Evolutionary conservation across 1,140 invertebrate species (phyloP), one percentile per base, ranked within the genome.

Genomic region (Zaprionus kolodkinae): DNA sequence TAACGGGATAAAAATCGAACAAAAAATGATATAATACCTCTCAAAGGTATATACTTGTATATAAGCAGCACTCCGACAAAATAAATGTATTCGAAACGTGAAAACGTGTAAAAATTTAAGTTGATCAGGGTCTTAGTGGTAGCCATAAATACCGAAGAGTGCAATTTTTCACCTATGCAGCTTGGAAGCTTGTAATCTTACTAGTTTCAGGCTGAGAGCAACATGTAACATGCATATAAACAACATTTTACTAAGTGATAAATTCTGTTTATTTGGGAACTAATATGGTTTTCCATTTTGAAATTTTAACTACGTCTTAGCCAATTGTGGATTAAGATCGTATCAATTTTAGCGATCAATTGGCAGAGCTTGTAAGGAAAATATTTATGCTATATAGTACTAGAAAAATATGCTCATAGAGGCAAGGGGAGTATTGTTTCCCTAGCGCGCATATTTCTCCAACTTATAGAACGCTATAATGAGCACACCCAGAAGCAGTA

Each of bases 91-190:
- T 79, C 63, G 13, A 83, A 81, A 81, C 84, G 85, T 84, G 85
- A 89, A 88, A 88, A 88, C 84, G 84, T 88, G 84, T 80, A 81
- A 88, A 57, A 88, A 88, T 88, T 88, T 78, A 66, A 68, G 77
- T 83, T 70, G n/a, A 59, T 45, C 52, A 45, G 25, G 40, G 25
- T 57, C 64, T 11, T 6, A 30, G 40, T 50, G 25, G 70, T 71
- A 35, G 68, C 76, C 81, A 84, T 70, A 84, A 78, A 74, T 73
- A 60, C 64, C 78, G 48, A 11, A 68, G 77, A 70, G 78, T 60
- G 78, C 70, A 77, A 81, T 84, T 80, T 70, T 68, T 68, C 50
- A 84, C 67, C 63, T 77, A 50, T 64, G 36, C 57, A 69, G 68
- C 75, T 82, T 86, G 82, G 76, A 76, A 82, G 76, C 79, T 45